Evolutionary conservation across 2,797 vertebrate species (phyloP).

Genomic region (Peromyscus aztecus): DNA sequence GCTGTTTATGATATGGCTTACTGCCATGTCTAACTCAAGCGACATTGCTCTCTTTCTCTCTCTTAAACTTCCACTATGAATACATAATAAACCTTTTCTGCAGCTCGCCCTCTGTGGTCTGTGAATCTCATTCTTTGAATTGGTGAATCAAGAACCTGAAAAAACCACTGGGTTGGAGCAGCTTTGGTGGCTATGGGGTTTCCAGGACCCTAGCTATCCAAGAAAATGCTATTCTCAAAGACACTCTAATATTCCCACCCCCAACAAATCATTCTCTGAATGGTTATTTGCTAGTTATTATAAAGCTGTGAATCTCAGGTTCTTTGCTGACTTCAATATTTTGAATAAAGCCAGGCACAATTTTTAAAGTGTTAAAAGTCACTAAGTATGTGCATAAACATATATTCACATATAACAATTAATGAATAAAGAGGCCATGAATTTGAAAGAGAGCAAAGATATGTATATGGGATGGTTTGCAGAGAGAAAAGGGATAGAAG

Average conservation of each 20-base stretch:
- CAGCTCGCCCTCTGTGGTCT: neutral
- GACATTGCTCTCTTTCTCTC: neutral
- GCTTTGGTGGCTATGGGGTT: neutral
- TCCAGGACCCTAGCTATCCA: neutral
- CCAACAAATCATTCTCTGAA: neutral
- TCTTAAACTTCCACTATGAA: neutral
- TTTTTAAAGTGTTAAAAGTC: neutral
- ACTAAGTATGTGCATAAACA: neutral
- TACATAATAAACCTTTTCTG: too few relatives aligned
- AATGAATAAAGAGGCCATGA: neutral
- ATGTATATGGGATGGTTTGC: neutral
- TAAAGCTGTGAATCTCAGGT: neutral
- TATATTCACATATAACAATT: neutral
- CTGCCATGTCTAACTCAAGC: neutral
- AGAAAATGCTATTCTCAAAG: neutral
- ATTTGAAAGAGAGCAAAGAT: neutral
- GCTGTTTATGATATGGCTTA: neutral
- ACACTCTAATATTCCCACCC: neutral
- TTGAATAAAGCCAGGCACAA: neutral
- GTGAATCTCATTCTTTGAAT: neutral
- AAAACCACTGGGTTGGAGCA: neutral
- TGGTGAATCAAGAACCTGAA: neutral
- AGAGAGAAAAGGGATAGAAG: neutral
- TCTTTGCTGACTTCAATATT: neutral
- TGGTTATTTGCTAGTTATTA: neutral